Percentiles rank a stretch among this genome's conserved stretches.
Conservation (phyloP, 2,797 vertebrate genomes). For the Sebastes miniatus region DNA sequence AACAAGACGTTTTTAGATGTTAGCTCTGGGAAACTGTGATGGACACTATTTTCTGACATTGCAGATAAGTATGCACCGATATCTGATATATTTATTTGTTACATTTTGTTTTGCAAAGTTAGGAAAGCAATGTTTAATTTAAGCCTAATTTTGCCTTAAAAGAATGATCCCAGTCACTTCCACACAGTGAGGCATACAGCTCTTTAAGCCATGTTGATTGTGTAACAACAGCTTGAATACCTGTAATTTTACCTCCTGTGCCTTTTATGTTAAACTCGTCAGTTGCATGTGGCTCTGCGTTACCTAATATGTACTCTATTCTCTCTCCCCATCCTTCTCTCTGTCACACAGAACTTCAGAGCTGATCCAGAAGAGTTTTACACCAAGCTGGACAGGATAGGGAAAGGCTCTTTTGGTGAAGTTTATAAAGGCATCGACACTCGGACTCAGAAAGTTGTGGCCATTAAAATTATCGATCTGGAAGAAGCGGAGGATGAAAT, state of each 20-base stretch:
- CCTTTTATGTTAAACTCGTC: background rate
- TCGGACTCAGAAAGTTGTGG: slow-evolving; percentile 95
- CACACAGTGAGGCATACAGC: too few relatives aligned
- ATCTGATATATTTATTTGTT: too few relatives aligned
- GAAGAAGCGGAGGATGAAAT: slow-evolving; percentile 99
- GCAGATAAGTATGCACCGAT: background rate
- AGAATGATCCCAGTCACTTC: too few relatives aligned
- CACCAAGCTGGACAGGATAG: slow-evolving; percentile 95
- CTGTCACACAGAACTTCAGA: slow-evolving; percentile 85
- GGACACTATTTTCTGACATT: background rate
- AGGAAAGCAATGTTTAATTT: too few relatives aligned
- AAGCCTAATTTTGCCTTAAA: too few relatives aligned
- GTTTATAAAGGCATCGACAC: slow-evolving; percentile 99
- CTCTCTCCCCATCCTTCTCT: slow-evolving; percentile 4
- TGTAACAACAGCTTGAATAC: too few relatives aligned
- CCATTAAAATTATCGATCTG: slow-evolving; percentile 98
- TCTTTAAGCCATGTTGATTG: too few relatives aligned
- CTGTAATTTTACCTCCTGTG: background rate
- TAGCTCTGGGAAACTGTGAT: background rate
- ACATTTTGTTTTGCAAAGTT: too few relatives aligned
- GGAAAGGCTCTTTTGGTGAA: slow-evolving; percentile 98
- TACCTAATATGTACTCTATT: background rate
- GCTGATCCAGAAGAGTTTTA: slow-evolving; percentile 95
- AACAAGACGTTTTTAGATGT: background rate
- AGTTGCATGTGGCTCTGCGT: background rate